These are phyloP conservation scores for Callocephalon fimbriatum DNA, from an alignment of 2,113 vertebrate species.

Conservation along the genomic window DNA sequence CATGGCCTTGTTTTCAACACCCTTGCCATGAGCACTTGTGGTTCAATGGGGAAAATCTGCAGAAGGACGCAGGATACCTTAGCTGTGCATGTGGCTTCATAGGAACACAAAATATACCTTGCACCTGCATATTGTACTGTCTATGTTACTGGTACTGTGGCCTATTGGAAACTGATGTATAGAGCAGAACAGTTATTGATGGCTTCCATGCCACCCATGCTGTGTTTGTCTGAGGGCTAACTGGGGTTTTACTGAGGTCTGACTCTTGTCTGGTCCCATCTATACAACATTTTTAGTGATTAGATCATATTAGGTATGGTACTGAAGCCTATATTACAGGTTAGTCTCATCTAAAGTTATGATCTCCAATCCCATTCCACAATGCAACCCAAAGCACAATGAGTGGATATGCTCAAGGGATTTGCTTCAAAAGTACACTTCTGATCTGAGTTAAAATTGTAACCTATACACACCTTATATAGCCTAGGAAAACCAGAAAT, in stretches of 20 bases:
- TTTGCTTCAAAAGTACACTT: neutral
- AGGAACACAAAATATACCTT: neutral
- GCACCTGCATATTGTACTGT: neutral
- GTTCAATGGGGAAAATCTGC: neutral
- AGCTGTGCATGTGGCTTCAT: fast-evolving
- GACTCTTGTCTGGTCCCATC: neutral
- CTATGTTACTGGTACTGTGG: neutral
- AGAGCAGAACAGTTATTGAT: neutral
- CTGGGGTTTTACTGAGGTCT: neutral
- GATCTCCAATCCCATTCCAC: neutral
- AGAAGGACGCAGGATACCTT: neutral
- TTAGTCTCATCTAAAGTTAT: neutral
- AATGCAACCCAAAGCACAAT: neutral
- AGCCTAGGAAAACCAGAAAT: neutral
- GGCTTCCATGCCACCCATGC: neutral
- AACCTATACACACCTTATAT: neutral
- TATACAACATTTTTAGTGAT: neutral
- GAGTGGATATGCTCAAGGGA: neutral
- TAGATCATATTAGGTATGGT: neutral
- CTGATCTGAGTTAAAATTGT: neutral
- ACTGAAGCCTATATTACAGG: neutral
- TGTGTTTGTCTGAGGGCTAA: neutral
- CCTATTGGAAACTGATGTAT: neutral
- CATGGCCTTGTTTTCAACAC: neutral
- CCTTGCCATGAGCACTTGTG: neutral